Evolutionary conservation across 2,113 vertebrate genomes (phyloP), one percentile per base, ranked within the genome.

Genomic region (Tenrec ecaudatus): DNA sequence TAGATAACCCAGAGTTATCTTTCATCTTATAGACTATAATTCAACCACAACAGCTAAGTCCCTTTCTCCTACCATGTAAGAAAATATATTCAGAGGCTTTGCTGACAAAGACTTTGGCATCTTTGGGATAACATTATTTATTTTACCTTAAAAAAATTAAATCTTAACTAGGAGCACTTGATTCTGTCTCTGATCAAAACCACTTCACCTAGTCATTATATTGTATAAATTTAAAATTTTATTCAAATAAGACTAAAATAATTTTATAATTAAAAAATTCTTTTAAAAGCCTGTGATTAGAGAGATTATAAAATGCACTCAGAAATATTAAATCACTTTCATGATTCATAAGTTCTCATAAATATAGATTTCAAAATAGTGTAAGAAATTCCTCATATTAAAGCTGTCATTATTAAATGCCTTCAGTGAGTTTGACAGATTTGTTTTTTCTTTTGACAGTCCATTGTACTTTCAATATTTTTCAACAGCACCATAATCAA

Each of bases 241-340:
- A 47, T 47, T 47, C 12, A 78, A 31, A 68, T 4, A 40, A 58
- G 86, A 43, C 17, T 36, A 27, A 81, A 82, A 15, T 60, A 1
- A 66, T 73, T 69, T 23, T 2, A 17, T 57, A 77, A 89, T 78
- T 89, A 82, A 19, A 73, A 86, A 62, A 25, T 78, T 86, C 17
- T 82, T 81, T 73, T 82, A 82, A 86, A 33, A 3, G 12, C 27
- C 16, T 66, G 17, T 73, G n/a, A 82, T 57, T 81, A 12, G 15
- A 84, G 40, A 66, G 82, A 31, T 43, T 43, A 68, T 47, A 88
- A 79, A 93, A 68, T 82, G 7, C 82, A 79, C 7, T 89, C 10
- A 66, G 20, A 3, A 68, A 66, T 86, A 91, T 43, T 82, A 81
- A 60, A 93, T 91, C 31, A 86, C 69, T 86, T 5, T 79, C 10